A percentile compares a stretch with the other conserved stretches of the same genome.
phyloP scores from a whole-genome alignment of 2,797 vertebrate genomes.

The Borostomias antarcticus region DNA sequence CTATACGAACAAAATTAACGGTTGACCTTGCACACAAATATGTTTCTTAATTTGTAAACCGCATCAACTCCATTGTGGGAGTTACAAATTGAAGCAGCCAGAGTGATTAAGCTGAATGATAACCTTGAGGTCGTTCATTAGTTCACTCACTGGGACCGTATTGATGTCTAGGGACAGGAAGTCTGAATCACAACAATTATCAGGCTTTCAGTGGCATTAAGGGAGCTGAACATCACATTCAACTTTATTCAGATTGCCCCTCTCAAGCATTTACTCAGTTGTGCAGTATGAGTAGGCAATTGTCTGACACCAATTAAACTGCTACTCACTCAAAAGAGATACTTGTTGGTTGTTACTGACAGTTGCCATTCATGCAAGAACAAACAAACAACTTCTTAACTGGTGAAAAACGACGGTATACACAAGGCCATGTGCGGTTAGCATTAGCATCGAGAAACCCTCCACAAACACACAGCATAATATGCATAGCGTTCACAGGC shows the following conservation, averaged over 20 bases:
- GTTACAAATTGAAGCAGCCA: slow-evolving; percentile 6
- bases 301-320: neutral
- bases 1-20: neutral
- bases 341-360: no score
- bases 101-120: slow-evolving; percentile 22
- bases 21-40: neutral
- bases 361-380: no score
- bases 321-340: no score
- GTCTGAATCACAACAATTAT: slow-evolving; percentile 6
- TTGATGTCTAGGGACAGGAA: slow-evolving; percentile 7
- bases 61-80: slow-evolving; percentile 11
- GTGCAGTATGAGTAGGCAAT: neutral
- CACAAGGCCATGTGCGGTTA: no score
- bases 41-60: slow-evolving; percentile 22
- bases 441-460: no score
- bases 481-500: neutral
- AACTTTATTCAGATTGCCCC: neutral
- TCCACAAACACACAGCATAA: neutral
- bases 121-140: slow-evolving; percentile 18
- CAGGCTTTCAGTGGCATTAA: neutral
- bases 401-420: neutral
- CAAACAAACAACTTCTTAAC: neutral
- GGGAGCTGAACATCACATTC: slow-evolving; percentile 1
- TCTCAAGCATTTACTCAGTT: neutral
- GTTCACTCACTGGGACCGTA: neutral